phyloP scores from a whole-genome alignment of 2,888 invertebrate species.

The Pecten maximus region DNA sequence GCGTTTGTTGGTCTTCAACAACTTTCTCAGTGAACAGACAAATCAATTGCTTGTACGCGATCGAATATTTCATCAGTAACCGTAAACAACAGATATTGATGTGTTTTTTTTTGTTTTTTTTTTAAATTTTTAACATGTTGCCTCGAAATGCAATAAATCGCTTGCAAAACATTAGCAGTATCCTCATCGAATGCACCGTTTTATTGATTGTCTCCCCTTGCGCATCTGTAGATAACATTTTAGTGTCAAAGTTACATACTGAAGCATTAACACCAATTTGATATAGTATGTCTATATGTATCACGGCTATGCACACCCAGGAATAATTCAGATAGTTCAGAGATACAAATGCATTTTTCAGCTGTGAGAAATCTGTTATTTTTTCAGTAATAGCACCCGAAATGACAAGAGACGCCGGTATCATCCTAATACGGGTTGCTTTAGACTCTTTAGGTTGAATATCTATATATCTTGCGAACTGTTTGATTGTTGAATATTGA shows the following conservation, averaged over 20 bases:
- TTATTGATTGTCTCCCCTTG: not conserved
- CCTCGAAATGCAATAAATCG: not conserved
- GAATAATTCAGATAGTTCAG: not conserved
- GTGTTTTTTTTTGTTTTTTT: too few relatives aligned
- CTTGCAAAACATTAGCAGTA: not conserved
- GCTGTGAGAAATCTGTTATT: not conserved
- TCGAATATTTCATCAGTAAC: not conserved
- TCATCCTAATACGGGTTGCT: not conserved
- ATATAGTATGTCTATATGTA: not conserved
- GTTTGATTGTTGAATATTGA: not conserved
- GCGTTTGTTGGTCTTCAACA: not conserved
- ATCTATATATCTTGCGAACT: not conserved
- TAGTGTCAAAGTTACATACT: not conserved
- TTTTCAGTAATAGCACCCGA: not conserved
- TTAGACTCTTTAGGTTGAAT: not conserved
- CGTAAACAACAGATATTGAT: not conserved
- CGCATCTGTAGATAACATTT: not conserved
- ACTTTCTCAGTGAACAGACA: not conserved
- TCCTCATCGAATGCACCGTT: not conserved
- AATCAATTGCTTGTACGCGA: not conserved
- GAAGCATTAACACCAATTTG: not conserved
- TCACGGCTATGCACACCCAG: not conserved
- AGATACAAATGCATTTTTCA: not conserved
- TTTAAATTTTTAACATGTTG: not conserved
- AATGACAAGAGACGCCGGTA: not conserved